Evolutionary conservation across 2,113 vertebrate genomes (phyloP).

Genomic region (Catharus bicknelli): DNA sequence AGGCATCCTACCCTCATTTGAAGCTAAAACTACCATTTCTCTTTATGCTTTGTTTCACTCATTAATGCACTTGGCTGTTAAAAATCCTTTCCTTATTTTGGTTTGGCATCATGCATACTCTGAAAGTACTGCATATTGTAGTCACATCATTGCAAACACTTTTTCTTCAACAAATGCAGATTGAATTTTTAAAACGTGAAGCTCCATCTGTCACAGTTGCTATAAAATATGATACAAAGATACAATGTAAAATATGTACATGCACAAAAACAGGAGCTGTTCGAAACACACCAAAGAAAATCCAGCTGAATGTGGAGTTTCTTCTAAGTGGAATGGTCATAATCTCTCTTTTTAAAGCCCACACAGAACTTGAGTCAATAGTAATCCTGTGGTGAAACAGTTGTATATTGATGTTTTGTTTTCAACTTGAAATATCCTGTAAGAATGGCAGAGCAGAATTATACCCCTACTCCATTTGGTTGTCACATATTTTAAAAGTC

Average conservation of each 20-base stretch:
- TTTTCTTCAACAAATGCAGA: background rate
- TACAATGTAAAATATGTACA: background rate
- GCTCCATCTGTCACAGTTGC: background rate
- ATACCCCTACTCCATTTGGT: background rate
- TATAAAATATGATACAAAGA: background rate
- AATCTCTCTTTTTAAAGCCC: background rate
- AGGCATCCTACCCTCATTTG: background rate
- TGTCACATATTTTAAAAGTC: background rate
- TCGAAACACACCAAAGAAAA: background rate
- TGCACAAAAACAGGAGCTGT: background rate
- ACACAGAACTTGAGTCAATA: background rate
- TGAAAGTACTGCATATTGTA: background rate
- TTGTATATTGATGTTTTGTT: background rate
- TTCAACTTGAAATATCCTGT: background rate
- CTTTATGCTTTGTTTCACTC: background rate
- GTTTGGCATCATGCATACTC: background rate
- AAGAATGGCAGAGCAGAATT: background rate
- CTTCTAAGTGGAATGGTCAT: background rate
- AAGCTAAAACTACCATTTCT: background rate
- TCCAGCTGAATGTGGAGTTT: background rate
- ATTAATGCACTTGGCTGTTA: background rate
- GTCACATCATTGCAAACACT: background rate
- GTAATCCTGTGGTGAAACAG: background rate
- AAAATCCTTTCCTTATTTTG: background rate
- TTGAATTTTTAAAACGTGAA: background rate